Evolutionary conservation across 1,140 invertebrate genomes (phyloP), one percentile per base, ranked within the genome.

Genomic region (Zaprionus nigranus): DNA sequence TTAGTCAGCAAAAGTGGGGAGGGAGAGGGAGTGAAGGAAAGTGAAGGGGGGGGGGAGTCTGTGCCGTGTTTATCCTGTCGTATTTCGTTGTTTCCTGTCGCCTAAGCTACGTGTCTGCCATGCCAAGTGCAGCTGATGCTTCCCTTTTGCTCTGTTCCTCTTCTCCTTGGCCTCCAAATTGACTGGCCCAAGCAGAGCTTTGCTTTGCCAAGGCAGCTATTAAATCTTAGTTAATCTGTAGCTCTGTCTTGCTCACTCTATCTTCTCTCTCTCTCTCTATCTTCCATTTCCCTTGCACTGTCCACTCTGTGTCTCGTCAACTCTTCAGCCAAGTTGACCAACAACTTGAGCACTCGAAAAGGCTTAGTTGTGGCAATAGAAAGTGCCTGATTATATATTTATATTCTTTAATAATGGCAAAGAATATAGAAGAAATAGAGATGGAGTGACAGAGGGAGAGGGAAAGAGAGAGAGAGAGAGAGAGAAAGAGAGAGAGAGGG

Each of bases 1-100:
- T 86, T 87, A 73, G 79, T 69, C 60, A 26, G 51, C 22, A 3
- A 15, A 17, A 26, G 22, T 7, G 15, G 40, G 40, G 4, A 53
- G 22, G 49, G 13, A 54, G 24, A 6, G 5, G 26, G 24, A 15
- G 26, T 1, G 11, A 11, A 2, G 20, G 11, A 22, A 22, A 22
- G 20, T 22, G 20, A 22, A 22, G 12, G 4, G 13, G 5, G 13
- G 1, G 12, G 7, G 13, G 22, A 6, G 53, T 28, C 53, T 28
- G 24, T 30, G 20, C 20, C 20, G 1, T 51, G 46, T 51, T 51
- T 51, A 51, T 51, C 46, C 46, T 24, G 20, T 22, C 46, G 46
- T 46, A 46, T 46, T 46, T 17, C 40, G 40, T n/a, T 46, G 40
- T 46, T 46, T 46, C n/a, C 40, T 17, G 40, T 13, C 46, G 17